These are phyloP conservation scores for Drosophila limbata DNA, from an alignment of 2,888 invertebrate species.

Conservation along the genomic window DNA sequence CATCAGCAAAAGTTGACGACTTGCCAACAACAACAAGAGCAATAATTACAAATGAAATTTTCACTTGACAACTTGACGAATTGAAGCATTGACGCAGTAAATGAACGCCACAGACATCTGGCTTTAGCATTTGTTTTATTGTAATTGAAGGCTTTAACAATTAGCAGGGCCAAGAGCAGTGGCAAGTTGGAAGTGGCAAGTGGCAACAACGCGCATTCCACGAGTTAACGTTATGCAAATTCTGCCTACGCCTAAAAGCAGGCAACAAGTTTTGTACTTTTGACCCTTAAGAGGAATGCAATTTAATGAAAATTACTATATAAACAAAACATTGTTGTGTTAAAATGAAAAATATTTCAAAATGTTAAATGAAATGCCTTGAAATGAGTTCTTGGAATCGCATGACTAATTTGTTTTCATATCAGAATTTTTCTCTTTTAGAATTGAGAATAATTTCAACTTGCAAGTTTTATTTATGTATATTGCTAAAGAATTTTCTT, in stretches of 20 bases:
- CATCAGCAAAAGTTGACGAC: slow-evolving; percentile 45
- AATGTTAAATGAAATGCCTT: neutral
- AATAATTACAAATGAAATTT: slow-evolving; percentile 61
- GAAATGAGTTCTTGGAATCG: neutral
- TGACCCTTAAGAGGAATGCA: slow-evolving; percentile 32
- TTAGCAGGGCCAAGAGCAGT: slow-evolving; percentile 47
- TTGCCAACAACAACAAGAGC: slow-evolving; percentile 50
- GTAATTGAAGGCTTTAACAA: slow-evolving; percentile 72
- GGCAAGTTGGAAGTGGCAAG: slow-evolving; percentile 5
- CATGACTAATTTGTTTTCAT: slow-evolving; percentile 12
- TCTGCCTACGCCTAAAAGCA: slow-evolving; percentile 38
- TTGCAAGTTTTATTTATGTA: neutral
- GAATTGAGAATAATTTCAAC: neutral
- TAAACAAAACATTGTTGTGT: neutral
- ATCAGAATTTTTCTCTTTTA: neutral
- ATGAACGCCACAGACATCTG: slow-evolving; percentile 46
- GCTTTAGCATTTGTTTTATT: slow-evolving; percentile 34
- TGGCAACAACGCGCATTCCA: slow-evolving; percentile 11
- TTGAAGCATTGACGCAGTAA: slow-evolving; percentile 27
- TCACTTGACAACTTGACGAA: slow-evolving; percentile 53
- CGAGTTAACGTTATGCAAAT: slow-evolving; percentile 32
- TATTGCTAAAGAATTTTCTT: neutral
- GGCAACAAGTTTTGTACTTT: slow-evolving; percentile 54
- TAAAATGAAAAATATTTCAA: neutral
- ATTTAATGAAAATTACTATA: slow-evolving; percentile 43